Evolutionary conservation across 2,113 vertebrate genomes (phyloP).

Genomic region (Neolamprologus modestus): DNA sequence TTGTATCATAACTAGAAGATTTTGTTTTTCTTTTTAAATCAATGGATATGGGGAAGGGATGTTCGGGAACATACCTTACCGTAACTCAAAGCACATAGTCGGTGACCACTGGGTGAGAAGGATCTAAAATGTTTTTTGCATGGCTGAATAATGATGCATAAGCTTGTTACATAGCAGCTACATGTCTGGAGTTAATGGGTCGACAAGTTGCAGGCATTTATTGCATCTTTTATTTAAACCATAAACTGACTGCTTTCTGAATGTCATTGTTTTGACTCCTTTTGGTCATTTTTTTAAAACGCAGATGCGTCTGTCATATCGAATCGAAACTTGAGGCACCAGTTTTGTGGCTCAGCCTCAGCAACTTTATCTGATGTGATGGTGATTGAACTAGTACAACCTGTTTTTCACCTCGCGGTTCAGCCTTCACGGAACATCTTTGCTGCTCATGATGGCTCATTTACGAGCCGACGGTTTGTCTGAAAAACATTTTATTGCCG

Average conservation of each 20-base stretch:
- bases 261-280: neutral
- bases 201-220: neutral
- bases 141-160: neutral
- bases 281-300: neutral
- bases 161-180: neutral
- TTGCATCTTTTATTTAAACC: neutral
- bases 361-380: conserved; percentile 8
- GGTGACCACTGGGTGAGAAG: neutral
- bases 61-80: neutral
- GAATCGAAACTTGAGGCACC: neutral
- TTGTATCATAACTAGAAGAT: neutral
- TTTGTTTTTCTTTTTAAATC: neutral
- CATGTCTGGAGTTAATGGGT: neutral
- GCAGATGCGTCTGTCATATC: neutral
- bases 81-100: neutral
- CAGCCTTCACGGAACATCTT: neutral
- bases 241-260: neutral
- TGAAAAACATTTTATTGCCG: neutral
- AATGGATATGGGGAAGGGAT: neutral
- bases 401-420: conserved; percentile 22
- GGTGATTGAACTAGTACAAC: conserved; percentile 23
- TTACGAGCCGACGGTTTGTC: neutral
- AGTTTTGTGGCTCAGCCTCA: neutral
- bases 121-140: conserved; percentile 6
- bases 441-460: neutral